A percentile compares a stretch with the other conserved stretches of the same genome.
Evolutionary conservation across 2,113 vertebrate species (phyloP).

Genomic region (Trochalopteron elliotii): DNA sequence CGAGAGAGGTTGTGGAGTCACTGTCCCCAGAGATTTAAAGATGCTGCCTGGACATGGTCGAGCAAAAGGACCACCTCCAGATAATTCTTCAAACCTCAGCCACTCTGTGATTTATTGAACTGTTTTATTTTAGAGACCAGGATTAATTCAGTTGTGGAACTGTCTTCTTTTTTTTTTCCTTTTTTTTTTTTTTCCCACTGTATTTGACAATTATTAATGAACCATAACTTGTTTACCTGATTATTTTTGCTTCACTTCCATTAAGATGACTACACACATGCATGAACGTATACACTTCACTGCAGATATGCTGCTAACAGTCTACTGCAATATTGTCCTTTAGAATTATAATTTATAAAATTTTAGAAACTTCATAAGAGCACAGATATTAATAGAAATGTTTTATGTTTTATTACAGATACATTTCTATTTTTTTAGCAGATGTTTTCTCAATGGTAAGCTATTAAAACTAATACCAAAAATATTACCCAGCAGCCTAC

Average conservation of each 20-base stretch:
- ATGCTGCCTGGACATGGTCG: background rate
- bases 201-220: conserved; percentile 26
- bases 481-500: background rate
- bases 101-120: background rate
- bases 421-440: background rate
- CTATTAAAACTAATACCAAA: background rate
- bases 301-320: background rate
- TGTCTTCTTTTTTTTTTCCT: background rate
- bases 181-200: background rate
- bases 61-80: background rate
- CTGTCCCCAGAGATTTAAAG: background rate
- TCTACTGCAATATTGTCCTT: background rate
- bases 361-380: background rate
- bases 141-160: background rate
- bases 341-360: background rate
- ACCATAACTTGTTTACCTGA: background rate
- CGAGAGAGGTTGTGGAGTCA: background rate
- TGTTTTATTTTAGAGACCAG: background rate
- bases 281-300: background rate
- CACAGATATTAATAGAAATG: background rate
- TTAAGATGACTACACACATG: background rate
- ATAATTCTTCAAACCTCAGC: background rate
- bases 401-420: background rate
- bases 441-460: background rate
- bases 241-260: conserved; percentile 19